Evolutionary conservation across 2,797 vertebrate species (phyloP), one percentile per base, ranked within the genome.

Genomic region (Gadopsis marmoratus): DNA sequence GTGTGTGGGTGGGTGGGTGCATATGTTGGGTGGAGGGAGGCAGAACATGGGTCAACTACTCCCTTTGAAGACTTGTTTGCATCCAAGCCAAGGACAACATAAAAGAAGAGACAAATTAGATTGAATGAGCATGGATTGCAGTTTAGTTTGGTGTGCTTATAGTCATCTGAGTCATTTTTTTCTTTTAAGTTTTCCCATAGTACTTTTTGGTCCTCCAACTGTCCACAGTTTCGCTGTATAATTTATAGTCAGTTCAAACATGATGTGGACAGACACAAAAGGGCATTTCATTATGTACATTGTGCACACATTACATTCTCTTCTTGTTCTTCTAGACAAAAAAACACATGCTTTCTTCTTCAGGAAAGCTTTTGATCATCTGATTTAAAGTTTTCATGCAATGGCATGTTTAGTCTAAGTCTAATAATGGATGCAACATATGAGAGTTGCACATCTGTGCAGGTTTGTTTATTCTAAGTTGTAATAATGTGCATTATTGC

Each of bases 51-150:
- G 92, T 93, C 91, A 91, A 74, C 81, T 62, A 2, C 81, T 88
- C 66, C 58, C 89, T 93, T 93, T 93, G 91, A 93, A 94, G 88
- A 80, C 6, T 39, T 89, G 87, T 90, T 90, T 92, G 88, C 72
- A 29, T 89, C 83, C 74, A 62, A 75, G 84, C 91, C 91, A 93
- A 91, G 83, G 81, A 81, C 84, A 73, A 93, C 92, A 89, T 93
- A 82, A 91, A 92, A 90, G 87, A 83, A 79, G 31, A 86, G 83
- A 79, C 71, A 78, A 89, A 90, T 90, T 79, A 56, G 73, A 80
- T 56, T 29, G 69, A 86, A 85, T 69, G 68, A 81, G 71, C 59
- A 19, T 43, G 80, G 69, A 75, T 45, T 80, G 47, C 59, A 62
- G 78, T 81, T 83, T 71, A 61, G 76, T 88, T 83, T 86, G 86